Conservation (phyloP, 2,113 vertebrate species). For the Potamarius usumacintae region DNA sequence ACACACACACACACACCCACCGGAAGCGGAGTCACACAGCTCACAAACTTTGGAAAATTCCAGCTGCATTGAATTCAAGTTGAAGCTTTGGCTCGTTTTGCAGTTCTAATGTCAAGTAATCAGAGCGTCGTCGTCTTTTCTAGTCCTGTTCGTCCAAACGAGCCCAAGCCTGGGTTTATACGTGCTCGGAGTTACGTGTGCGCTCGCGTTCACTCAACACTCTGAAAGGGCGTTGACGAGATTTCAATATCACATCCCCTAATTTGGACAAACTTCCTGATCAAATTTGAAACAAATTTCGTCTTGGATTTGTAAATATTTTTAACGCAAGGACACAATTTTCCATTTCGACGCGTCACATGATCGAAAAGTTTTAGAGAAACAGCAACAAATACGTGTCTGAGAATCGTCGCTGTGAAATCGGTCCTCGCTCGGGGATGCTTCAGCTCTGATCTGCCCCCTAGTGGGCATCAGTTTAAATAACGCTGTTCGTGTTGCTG, state of each 20-base stretch:
- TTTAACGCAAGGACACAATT: neutral
- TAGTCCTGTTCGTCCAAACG: neutral
- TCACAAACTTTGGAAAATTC: neutral
- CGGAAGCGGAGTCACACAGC: neutral
- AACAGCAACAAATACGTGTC: neutral
- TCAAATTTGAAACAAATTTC: too few relatives aligned
- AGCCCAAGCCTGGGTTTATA: neutral
- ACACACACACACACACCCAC: too few relatives aligned
- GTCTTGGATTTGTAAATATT: neutral
- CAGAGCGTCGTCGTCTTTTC: neutral
- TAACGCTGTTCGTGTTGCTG: too few relatives aligned
- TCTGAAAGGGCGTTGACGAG: neutral
- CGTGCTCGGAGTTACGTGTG: neutral
- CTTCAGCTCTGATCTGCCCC: neutral
- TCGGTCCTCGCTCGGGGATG: neutral
- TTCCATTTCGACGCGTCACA: too few relatives aligned
- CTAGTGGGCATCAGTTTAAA: neutral
- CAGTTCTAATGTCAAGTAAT: neutral
- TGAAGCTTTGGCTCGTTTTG: neutral
- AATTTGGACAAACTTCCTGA: neutral
- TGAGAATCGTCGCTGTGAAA: neutral
- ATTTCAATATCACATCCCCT: neutral
- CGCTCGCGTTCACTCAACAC: neutral
- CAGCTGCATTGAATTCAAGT: neutral
- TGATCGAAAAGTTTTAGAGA: too few relatives aligned